Evolutionary conservation across 2,113 vertebrate species (phyloP).

Genomic region (Aptenodytes patagonicus): DNA sequence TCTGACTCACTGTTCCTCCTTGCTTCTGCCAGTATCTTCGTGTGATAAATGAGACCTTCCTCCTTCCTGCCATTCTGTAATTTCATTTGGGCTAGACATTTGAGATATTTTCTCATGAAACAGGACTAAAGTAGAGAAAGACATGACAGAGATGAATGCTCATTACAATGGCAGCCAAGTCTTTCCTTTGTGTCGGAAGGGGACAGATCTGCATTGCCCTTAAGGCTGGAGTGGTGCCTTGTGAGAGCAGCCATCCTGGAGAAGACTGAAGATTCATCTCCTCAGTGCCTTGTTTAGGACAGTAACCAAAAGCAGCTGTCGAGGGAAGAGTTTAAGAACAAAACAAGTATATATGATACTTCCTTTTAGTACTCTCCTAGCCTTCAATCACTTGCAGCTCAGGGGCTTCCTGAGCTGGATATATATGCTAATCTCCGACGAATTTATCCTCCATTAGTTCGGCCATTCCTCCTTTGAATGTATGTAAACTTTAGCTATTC

Average conservation of each 20-base stretch:
- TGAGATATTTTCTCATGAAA: neutral
- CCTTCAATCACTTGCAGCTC: neutral
- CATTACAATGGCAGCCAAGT: neutral
- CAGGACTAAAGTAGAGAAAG: neutral
- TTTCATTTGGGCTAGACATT: neutral
- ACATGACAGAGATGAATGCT: slow-evolving; percentile 8
- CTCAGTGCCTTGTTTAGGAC: neutral
- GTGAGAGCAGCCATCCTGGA: neutral
- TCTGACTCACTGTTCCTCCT: neutral
- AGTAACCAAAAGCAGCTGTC: neutral
- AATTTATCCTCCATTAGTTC: neutral
- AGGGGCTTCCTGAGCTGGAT: neutral
- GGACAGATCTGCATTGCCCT: neutral
- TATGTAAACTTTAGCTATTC: neutral
- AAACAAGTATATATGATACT: neutral
- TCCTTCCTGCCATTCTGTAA: neutral
- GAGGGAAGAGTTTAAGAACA: neutral
- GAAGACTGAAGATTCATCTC: neutral
- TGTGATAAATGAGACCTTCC: slow-evolving; percentile 13
- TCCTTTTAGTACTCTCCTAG: neutral
- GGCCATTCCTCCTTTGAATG: neutral
- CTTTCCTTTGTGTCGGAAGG: neutral
- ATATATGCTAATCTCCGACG: neutral
- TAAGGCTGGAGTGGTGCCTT: neutral
- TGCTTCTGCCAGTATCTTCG: neutral